Percentiles rank a stretch among this genome's conserved stretches.
Conservation (phyloP, 2,797 vertebrate genomes). For the Rachycentron canadum region DNA sequence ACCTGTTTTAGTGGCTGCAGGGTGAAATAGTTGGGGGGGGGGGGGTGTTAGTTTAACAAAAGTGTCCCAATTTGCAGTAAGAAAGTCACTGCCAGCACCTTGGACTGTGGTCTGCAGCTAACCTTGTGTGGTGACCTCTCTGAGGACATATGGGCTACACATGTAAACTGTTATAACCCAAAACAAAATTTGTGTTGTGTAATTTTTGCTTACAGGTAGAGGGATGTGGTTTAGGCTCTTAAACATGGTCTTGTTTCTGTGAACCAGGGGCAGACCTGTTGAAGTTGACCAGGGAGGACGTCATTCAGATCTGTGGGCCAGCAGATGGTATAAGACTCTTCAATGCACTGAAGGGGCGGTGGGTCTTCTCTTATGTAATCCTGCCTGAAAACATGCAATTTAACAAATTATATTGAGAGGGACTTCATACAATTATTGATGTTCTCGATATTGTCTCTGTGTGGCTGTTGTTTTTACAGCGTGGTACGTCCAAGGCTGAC, state of each 20-base stretch:
- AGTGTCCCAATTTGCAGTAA: background rate
- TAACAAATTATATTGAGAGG: background rate
- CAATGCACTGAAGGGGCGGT: constrained; percentile 96
- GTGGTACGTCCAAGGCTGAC: constrained; percentile 95
- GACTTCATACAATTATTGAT: background rate
- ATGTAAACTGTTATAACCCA: background rate
- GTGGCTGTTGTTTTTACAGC: constrained; percentile 71
- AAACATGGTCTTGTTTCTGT: constrained; percentile 1
- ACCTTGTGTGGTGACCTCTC: background rate
- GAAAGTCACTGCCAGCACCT: background rate
- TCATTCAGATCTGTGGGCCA: constrained; percentile 98
- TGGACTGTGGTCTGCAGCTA: background rate
- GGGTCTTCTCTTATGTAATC: constrained; percentile 51
- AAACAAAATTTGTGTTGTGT: background rate
- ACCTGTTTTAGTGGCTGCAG: background rate
- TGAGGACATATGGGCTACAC: background rate
- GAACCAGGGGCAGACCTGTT: constrained; percentile 91
- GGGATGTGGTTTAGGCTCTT: background rate
- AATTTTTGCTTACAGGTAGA: background rate
- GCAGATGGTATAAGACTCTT: constrained; percentile 97
- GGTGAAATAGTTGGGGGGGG: background rate
- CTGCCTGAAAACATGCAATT: background rate
- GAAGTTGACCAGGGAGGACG: constrained; percentile 96
- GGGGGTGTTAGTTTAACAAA: background rate
- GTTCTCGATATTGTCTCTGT: constrained; percentile 11